phyloP scores from a whole-genome alignment of 2,888 invertebrate species.

The Galerucella calmariensis region DNA sequence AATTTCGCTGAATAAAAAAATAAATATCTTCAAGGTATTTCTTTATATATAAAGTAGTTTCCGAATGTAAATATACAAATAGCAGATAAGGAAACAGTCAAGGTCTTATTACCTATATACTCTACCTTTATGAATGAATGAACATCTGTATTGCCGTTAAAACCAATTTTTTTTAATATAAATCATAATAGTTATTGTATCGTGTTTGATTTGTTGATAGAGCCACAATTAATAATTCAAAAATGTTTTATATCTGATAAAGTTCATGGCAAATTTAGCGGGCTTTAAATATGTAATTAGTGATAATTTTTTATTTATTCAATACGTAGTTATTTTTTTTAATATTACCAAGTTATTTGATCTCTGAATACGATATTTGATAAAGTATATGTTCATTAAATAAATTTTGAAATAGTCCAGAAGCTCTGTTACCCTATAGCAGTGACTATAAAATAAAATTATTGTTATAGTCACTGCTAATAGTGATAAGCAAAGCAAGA shows the following conservation, averaged over 20 bases:
- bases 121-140: conserved; percentile 11
- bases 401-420: no score
- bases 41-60: background rate
- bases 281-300: background rate
- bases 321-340: no score
- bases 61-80: background rate
- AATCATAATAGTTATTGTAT: background rate
- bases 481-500: no score
- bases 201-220: background rate
- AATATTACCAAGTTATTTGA: no score
- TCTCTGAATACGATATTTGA: no score
- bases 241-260: background rate
- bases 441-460: no score
- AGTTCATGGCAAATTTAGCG: background rate
- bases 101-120: background rate
- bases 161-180: background rate
- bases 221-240: background rate
- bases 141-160: conserved; percentile 1
- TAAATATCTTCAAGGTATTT: background rate
- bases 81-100: conserved; percentile 10
- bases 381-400: no score
- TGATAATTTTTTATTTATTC: background rate
- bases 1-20: no score
- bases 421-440: no score
- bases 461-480: no score